Evolutionary conservation across 2,888 invertebrate genomes (phyloP).

Genomic region (Amiota minor): DNA sequence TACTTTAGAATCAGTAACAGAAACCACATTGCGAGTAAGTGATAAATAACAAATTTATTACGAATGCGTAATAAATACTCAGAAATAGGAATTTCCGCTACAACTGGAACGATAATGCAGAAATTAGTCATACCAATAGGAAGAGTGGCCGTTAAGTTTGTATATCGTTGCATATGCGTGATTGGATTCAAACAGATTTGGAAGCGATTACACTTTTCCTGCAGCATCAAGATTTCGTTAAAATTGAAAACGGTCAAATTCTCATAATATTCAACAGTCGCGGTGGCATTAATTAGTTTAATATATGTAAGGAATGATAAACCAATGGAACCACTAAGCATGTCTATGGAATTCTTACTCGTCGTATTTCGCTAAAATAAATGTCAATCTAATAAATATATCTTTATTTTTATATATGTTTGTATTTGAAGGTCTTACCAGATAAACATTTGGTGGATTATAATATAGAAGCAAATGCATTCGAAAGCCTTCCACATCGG

Average conservation of each 20-base stretch:
- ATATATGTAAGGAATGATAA: background rate
- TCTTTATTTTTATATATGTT: no score
- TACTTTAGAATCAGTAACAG: background rate
- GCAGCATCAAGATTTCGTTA: background rate
- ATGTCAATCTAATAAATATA: no score
- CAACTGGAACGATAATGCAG: slow-evolving; percentile 4
- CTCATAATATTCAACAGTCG: background rate
- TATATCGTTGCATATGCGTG: background rate
- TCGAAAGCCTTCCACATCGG: background rate
- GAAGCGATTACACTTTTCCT: background rate
- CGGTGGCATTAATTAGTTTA: background rate
- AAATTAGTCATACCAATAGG: background rate
- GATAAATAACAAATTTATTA: background rate
- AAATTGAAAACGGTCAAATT: background rate
- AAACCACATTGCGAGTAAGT: background rate
- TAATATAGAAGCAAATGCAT: background rate
- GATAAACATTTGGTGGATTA: background rate
- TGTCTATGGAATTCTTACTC: background rate
- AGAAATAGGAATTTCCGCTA: slow-evolving; percentile 4
- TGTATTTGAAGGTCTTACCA: background rate
- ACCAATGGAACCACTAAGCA: background rate
- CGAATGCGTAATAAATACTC: background rate
- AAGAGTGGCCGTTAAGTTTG: background rate
- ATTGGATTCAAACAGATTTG: slow-evolving; percentile 3
- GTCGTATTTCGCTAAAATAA: background rate